Base-by-base conservation (phyloP, 2,113 vertebrate genomes). In the Coptodon rendalli region DNA sequence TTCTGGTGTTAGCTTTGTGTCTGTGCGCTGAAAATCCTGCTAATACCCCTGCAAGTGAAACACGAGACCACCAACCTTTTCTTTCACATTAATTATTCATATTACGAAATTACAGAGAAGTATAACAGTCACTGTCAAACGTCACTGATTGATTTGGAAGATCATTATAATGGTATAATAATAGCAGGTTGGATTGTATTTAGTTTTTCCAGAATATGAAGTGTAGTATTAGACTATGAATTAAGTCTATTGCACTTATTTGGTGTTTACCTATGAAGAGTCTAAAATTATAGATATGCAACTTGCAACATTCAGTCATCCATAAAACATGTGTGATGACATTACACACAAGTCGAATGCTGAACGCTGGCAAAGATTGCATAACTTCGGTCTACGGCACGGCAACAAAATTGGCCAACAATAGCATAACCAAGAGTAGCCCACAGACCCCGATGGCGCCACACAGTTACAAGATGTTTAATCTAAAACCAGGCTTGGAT, bases 41-140 rank as follows among this genome's bases (percentile, higher is more conserved):
- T 85, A 53, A 68, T 9, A 79, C 84, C 52, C 82, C 22, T 89
- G 9, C 11, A 14, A 61, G 73, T 89, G 91, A 93, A 91, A 93
- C 68, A 81, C 48, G 80, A 92, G 52, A 36, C 56, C 71, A 19
- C 57, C 52, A 45, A 50, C 52, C 29, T 80, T 84, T 84, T 59
- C 78, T 83, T 89, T 83, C 1, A 31, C 83, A 92, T 94, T 52
- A 89, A 91, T 93, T 84, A 93, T 92, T 92, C 84, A 93, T 87
- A 40, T 81, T 59, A 29, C 45, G 2, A 80, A 66, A 80, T 84
- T 83, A 43, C 78, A 82, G 53, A 89, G 71, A 88, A 83, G 79
- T 17, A 31, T 38, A 82, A 83, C 86, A 53, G 85, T 90, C 59
- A 57, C 52, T 38, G 80, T 81, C 19, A 12, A 53, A 84, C 40